phyloP scores from a whole-genome alignment of 2,888 invertebrate genomes.

The Halictus ligatus region DNA sequence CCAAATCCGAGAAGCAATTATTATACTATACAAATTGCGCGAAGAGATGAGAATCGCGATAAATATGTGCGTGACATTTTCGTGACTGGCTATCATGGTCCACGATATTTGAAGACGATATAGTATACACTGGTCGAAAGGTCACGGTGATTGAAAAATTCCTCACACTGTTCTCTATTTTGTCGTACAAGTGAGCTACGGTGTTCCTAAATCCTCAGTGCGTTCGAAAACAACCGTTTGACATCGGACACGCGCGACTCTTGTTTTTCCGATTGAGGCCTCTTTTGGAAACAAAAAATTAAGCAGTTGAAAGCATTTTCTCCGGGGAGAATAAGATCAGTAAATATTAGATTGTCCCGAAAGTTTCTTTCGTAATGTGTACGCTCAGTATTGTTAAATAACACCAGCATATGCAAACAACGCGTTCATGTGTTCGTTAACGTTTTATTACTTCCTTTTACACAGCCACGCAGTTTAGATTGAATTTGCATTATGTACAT shows the following conservation, averaged over 20 bases:
- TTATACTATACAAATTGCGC: too few species aligned
- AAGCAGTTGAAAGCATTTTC: too few species aligned
- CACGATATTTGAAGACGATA: background rate
- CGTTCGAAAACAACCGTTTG: background rate
- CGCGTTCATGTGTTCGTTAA: background rate
- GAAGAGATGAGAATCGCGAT: background rate
- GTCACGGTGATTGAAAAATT: background rate
- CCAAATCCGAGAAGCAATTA: too few species aligned
- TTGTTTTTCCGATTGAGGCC: too few species aligned
- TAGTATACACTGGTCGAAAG: background rate
- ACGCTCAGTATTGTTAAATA: background rate
- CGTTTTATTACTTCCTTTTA: background rate
- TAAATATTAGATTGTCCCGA: background rate
- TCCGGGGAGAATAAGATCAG: too few species aligned
- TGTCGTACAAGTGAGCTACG: background rate
- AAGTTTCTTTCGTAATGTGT: background rate
- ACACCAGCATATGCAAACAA: background rate
- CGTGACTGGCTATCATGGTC: background rate
- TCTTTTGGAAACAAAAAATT: too few species aligned
- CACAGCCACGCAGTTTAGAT: background rate
- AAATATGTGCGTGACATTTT: background rate
- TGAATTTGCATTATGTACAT: background rate
- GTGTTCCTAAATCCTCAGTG: background rate
- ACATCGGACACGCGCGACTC: background rate
- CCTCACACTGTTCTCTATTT: background rate